Evolutionary conservation across 2,888 invertebrate species (phyloP), one percentile per base, ranked within the genome.

Genomic region (Drosophila subquinaria): DNA sequence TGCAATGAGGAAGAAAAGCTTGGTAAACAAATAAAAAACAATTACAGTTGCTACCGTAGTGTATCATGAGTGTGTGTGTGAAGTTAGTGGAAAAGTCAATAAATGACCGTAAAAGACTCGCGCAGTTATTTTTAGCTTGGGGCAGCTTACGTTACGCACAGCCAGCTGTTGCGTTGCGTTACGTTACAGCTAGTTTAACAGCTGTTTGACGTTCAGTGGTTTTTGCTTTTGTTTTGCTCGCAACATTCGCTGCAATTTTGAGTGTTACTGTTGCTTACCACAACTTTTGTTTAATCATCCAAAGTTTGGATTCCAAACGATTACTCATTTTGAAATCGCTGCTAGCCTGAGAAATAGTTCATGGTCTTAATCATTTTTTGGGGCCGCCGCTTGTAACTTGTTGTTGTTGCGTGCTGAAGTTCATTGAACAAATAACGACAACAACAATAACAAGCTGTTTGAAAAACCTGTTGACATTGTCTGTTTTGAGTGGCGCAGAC

Each of bases 111-210:
- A 86, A 76, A 80, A 76, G 88, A 82, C 88, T 86, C 81, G 88
- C 88, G 88, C 88, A 88, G 78, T 88, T 85, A 85, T 88, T 88
- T 88, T 86, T 85, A 85, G 88, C 87, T 85, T 88, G 83, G 69
- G 86, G 83, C 80, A 88, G 69, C 77, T 78, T 79, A 62, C 66
- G 68, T 71, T 67, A 69, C 69, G 73, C 57, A 17, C 23, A 38
- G 36, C 23, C 57, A 57, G 57, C 57, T 57, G 57, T 47, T 57
- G 57, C 59, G 55, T 74, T 73, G 35, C 36, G 43, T 62, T 52
- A 36, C 35, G 52, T 42, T 42, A 38, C 30, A 35, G 36, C 20
- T 66, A 70, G 56, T 38, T 45, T 38, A 73, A 59, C 85, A 88
- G 88, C 88, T 83, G 88, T 51, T 74, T 40, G 23, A 11, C n/a